Evolutionary conservation across 2,113 vertebrate species (phyloP).

Genomic region (Hyperoodon ampullatus): DNA sequence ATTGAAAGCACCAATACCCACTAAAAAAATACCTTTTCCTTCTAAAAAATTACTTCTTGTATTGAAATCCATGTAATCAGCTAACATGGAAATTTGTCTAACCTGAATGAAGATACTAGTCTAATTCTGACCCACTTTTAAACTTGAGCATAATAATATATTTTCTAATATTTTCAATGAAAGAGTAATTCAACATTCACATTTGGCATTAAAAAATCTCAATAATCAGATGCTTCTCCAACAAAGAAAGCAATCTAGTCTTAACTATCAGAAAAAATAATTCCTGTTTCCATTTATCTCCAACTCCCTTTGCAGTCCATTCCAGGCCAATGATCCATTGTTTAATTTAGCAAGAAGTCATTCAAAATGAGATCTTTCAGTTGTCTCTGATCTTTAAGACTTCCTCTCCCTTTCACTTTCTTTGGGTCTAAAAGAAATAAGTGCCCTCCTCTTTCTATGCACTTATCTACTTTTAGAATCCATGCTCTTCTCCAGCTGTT

Average conservation of each 20-base stretch:
- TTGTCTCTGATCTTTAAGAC: not conserved
- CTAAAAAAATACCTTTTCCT: not conserved
- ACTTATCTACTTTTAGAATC: not conserved
- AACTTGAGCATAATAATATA: not conserved
- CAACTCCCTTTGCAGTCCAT: not conserved
- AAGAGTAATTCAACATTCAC: not conserved
- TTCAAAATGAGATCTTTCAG: not conserved
- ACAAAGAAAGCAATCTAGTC: not conserved
- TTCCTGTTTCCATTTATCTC: not conserved
- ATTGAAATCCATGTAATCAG: not conserved
- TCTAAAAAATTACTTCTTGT: not conserved
- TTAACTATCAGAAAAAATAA: constrained; percentile 25
- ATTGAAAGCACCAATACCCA: not conserved
- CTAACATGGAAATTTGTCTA: not conserved
- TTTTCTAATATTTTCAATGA: not conserved
- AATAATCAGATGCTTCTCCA: not conserved
- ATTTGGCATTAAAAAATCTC: not conserved
- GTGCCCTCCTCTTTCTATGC: not conserved
- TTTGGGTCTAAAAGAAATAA: not conserved
- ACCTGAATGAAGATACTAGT: not conserved
- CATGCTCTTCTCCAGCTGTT: not conserved
- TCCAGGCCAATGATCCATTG: not conserved
- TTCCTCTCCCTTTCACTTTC: not conserved
- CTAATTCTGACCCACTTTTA: not conserved
- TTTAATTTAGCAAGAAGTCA: not conserved